Percentiles rank a stretch among this genome's conserved stretches.
Conservation (phyloP, 2,888 invertebrate species). For the Drosophila anomelani region DNA sequence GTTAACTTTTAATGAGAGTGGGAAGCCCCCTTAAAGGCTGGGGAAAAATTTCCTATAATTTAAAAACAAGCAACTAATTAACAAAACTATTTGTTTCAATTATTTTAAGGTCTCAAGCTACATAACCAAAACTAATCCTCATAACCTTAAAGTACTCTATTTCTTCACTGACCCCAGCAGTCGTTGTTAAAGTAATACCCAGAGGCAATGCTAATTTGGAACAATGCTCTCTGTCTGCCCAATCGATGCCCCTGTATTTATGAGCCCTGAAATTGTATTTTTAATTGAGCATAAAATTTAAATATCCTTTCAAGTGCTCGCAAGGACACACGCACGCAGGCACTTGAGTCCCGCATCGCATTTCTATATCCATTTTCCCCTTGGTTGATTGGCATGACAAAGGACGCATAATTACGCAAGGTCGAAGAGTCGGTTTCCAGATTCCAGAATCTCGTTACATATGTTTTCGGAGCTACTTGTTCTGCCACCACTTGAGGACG, state of each 20-base stretch:
- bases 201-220: constrained; percentile 59
- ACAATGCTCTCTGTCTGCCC: constrained; percentile 14
- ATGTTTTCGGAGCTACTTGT: constrained; percentile 63
- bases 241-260: constrained; percentile 45
- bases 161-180: not conserved
- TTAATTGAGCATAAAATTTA: constrained; percentile 77
- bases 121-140: not conserved
- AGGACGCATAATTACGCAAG: constrained; percentile 69
- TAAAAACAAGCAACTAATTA: not conserved
- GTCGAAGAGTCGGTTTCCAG: constrained; percentile 28
- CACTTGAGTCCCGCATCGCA: constrained; percentile 61
- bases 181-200: constrained; percentile 42
- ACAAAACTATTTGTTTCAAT: not conserved
- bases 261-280: constrained; percentile 72
- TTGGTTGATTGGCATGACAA: constrained; percentile 60
- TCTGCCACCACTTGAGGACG: constrained; percentile 58
- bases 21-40: not conserved
- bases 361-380: constrained; percentile 23
- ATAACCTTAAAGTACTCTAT: too few species aligned
- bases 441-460: constrained; percentile 35
- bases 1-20: not conserved
- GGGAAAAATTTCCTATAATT: not conserved
- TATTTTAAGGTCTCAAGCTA: not conserved
- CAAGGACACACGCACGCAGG: constrained; percentile 49
- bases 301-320: constrained; percentile 60